Evolutionary conservation across 2,888 invertebrate genomes (phyloP).

Genomic region (Leucania comma): DNA sequence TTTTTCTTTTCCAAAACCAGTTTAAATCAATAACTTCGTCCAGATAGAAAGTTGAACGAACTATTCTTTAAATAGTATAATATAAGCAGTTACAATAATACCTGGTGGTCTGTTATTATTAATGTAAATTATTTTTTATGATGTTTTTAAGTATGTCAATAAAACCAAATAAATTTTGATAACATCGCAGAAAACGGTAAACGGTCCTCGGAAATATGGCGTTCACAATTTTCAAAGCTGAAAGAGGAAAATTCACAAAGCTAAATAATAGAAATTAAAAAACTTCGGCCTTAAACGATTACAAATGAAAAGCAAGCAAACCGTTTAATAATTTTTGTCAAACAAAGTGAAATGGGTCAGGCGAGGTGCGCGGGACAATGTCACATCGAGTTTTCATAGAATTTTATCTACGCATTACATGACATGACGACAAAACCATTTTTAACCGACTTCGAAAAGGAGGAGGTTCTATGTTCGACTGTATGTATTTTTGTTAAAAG

Average conservation of each 20-base stretch:
- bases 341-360: background rate
- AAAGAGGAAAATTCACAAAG: constrained; percentile 25
- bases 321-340: constrained; percentile 8
- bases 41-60: constrained; percentile 34
- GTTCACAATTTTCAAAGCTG: constrained; percentile 11
- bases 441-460: too few species aligned
- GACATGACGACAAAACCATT: too few species aligned
- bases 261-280: constrained; percentile 42
- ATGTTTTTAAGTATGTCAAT: background rate
- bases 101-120: too few species aligned
- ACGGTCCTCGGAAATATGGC: constrained; percentile 12
- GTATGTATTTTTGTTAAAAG: too few species aligned
- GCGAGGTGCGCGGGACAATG: background rate
- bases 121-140: too few species aligned
- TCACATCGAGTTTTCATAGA: background rate
- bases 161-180: constrained; percentile 20
- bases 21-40: constrained; percentile 7
- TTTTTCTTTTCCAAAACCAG: background rate
- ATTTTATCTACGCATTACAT: background rate
- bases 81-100: constrained; percentile 10
- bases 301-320: constrained; percentile 22
- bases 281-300: constrained; percentile 23
- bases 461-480: too few species aligned
- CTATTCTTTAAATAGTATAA: constrained; percentile 6
- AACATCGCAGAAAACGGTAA: constrained; percentile 3